Base-by-base conservation (phyloP, 2,113 vertebrate species). In the Promerops cafer region DNA sequence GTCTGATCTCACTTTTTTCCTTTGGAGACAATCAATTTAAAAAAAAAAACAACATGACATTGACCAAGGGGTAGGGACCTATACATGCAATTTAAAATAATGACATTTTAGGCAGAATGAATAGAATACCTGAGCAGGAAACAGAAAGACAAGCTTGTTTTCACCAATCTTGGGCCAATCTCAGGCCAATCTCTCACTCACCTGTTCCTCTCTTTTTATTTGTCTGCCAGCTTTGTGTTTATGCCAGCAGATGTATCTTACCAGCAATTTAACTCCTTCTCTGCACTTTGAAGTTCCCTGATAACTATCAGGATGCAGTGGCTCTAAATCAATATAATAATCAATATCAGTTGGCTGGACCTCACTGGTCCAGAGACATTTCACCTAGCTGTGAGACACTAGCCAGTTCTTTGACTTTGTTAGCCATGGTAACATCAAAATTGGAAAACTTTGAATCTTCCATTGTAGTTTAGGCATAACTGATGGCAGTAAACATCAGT, bases 1-100 rank as follows among this genome's bases (percentile, higher is more conserved):
- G 20, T 49, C 42, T 63, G 30, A 92, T 30, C 15, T 79, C 45
- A 24, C 26, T 37, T 82, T 31, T 88, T 44, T 28, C 40, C 10
- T 53, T 65, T 42, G 11, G 16, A 80, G n/a, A 45, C 4, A 87
- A 31, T 16, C 0, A 28, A 9, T 44, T 61, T 45, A 15, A 8
- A 18, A 65, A 54, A 65, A 54, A 49, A 61, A 35, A 11, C 2
- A 3, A 3, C 0, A 0, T 63, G 71, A 12, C 15, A 13, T 28
- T 40, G 26, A 45, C 13, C 16, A 31, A 3, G 26, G 50, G 27
- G 3, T n/a, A 83, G 40, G 13, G 9, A 20, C 13, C 9, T 42
- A 57, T 5, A 45, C 1, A 21, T 16, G 24, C 4, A 75, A 10
- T 60, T 92, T 81, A 23, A 68, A 92, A 44, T 30, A 4, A 45